Evolutionary conservation across 2,888 invertebrate genomes (phyloP).

Genomic region (Onchidella celtica): DNA sequence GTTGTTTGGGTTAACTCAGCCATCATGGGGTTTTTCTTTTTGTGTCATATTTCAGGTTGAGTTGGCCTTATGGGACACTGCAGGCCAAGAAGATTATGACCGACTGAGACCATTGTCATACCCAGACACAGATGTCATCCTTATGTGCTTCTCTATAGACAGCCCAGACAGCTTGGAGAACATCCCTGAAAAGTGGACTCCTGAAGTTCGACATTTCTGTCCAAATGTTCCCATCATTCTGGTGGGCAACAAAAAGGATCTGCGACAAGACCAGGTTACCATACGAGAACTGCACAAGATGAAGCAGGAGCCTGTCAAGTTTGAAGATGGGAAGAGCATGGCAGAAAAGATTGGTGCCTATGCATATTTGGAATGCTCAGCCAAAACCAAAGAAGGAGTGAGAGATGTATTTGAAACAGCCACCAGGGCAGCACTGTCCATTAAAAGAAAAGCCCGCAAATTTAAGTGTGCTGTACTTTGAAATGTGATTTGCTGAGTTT

Average conservation of each 20-base stretch:
- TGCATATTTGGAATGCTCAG: constrained; percentile 98
- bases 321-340: constrained; percentile 98
- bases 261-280: constrained; percentile 81
- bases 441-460: constrained; percentile 42
- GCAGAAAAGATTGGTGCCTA: constrained; percentile 99
- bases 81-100: constrained; percentile 98
- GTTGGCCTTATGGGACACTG: constrained; percentile 91
- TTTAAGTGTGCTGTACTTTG: constrained; percentile 44
- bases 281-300: constrained; percentile 90
- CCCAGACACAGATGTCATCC: constrained; percentile 98
- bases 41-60: constrained; percentile 74
- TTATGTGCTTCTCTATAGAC: constrained; percentile 99
- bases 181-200: constrained; percentile 99
- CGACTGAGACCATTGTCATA: constrained; percentile 95
- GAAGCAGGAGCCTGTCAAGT: constrained; percentile 99
- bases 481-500: background rate
- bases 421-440: constrained; percentile 92
- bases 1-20: too few relatives aligned
- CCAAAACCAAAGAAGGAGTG: constrained; percentile 99
- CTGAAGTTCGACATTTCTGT: constrained; percentile 95
- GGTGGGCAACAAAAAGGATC: constrained; percentile 93
- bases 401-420: constrained; percentile 99
- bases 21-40: background rate
- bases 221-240: constrained; percentile 99
- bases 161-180: constrained; percentile 98